A percentile compares a stretch with the other conserved stretches of the same genome.
Evolutionary conservation across 92 coral and sea anemone species (phyloP).

Genomic region (Umimayanthus chanpuru): DNA sequence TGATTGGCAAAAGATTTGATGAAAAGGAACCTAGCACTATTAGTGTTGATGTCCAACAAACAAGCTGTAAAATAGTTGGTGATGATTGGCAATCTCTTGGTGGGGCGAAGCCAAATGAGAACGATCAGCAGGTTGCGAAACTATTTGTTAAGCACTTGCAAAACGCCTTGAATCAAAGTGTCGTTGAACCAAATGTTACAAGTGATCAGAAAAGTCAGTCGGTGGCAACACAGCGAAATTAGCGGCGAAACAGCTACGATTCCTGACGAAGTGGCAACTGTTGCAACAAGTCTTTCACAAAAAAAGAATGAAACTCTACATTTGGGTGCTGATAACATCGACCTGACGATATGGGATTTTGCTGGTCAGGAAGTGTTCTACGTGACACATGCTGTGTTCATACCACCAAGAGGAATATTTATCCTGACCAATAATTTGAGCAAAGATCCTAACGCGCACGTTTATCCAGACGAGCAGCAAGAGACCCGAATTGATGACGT

Average conservation of each 20-base stretch:
- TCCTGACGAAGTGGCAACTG: constrained; percentile 5
- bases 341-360: constrained; percentile 30
- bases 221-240: not conserved
- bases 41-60: constrained; percentile 21
- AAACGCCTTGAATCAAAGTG: not conserved
- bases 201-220: not conserved
- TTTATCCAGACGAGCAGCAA: not conserved
- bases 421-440: constrained; percentile 12
- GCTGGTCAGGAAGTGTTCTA: constrained; percentile 35
- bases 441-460: constrained; percentile 3
- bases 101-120: not conserved
- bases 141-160: not conserved
- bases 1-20: constrained; percentile 11
- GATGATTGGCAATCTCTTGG: constrained; percentile 3
- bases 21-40: constrained; percentile 6
- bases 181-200: too few species aligned
- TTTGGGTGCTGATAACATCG: not conserved
- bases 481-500: not conserved
- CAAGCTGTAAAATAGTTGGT: not conserved
- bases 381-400: constrained; percentile 4
- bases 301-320: not conserved
- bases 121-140: not conserved
- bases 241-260: not conserved
- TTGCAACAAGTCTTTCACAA: not conserved
- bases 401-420: constrained; percentile 28